These are phyloP conservation scores for Atta cephalotes DNA, from an alignment of 1,140 invertebrate species.

Conservation along the genomic window DNA sequence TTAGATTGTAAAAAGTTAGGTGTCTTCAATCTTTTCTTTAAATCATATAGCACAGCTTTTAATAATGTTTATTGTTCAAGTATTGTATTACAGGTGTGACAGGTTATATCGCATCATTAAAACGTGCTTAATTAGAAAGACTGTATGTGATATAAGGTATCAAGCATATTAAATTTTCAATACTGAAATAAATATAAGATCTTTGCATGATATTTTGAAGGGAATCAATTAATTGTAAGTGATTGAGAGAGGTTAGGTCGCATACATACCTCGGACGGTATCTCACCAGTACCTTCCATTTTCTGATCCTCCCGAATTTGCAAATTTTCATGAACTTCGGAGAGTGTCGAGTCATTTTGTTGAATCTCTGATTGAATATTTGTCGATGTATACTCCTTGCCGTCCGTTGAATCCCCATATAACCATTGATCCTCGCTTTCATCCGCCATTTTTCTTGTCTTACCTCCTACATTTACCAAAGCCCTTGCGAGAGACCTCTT, in stretches of 20 bases:
- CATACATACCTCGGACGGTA: slow-evolving; percentile 64
- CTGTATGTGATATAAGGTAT: not conserved
- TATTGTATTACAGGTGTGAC: not conserved
- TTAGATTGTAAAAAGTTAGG: too few species aligned
- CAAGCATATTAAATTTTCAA: not conserved
- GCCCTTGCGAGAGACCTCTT: too few species aligned
- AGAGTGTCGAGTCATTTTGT: slow-evolving; percentile 76
- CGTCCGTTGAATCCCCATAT: slow-evolving; percentile 88
- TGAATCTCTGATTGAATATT: slow-evolving; percentile 77
- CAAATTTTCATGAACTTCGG: slow-evolving; percentile 77
- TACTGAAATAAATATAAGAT: not conserved
- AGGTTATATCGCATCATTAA: not conserved
- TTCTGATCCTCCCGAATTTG: slow-evolving; percentile 71
- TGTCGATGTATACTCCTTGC: slow-evolving; percentile 77
- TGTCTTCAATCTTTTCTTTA: too few species aligned
- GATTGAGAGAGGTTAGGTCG: slow-evolving; percentile 72
- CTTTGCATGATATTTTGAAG: not conserved
- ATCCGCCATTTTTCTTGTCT: slow-evolving; percentile 87
- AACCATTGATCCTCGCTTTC: slow-evolving; percentile 92
- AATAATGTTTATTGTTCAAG: not conserved
- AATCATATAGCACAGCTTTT: not conserved
- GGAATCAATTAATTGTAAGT: slow-evolving; percentile 7
- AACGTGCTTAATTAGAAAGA: not conserved
- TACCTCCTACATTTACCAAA: too few species aligned
- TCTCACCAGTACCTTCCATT: slow-evolving; percentile 66